Conservation (phyloP, 2,797 vertebrate species). For the Heterohyrax brucei region DNA sequence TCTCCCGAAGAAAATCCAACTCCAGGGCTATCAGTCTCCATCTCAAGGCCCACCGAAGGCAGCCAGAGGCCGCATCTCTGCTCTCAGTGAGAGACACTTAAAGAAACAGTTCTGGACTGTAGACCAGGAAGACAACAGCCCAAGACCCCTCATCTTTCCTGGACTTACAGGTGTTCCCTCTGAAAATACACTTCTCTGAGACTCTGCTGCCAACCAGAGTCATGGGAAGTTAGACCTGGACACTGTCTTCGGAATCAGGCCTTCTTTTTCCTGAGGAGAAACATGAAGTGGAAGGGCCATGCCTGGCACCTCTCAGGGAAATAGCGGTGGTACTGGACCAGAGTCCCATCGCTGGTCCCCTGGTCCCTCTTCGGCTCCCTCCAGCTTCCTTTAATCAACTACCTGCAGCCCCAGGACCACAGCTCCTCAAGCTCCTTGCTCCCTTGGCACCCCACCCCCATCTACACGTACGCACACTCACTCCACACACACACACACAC, state of each 20-base stretch:
- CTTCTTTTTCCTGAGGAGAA: neutral
- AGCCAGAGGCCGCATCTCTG: no score
- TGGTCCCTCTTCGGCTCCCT: neutral
- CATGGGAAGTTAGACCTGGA: neutral
- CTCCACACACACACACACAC: no score
- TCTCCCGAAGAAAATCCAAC: neutral
- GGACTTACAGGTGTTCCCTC: neutral
- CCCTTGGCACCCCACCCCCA: neutral
- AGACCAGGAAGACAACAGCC: neutral
- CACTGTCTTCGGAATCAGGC: neutral
- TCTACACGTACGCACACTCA: no score
- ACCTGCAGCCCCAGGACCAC: neutral
- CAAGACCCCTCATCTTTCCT: neutral
- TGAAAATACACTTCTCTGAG: neutral
- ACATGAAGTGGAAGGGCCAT: neutral
- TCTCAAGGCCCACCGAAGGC: fast-evolving
- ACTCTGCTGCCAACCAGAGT: neutral
- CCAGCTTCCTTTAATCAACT: neutral
- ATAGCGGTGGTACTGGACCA: neutral
- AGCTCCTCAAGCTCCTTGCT: neutral
- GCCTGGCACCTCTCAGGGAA: neutral
- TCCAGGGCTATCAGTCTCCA: neutral
- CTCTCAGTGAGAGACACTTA: neutral
- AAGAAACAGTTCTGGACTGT: neutral
- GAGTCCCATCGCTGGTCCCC: neutral